Evolutionary conservation across 2,797 vertebrate species (phyloP).

Genomic region (Ciconia nigra): DNA sequence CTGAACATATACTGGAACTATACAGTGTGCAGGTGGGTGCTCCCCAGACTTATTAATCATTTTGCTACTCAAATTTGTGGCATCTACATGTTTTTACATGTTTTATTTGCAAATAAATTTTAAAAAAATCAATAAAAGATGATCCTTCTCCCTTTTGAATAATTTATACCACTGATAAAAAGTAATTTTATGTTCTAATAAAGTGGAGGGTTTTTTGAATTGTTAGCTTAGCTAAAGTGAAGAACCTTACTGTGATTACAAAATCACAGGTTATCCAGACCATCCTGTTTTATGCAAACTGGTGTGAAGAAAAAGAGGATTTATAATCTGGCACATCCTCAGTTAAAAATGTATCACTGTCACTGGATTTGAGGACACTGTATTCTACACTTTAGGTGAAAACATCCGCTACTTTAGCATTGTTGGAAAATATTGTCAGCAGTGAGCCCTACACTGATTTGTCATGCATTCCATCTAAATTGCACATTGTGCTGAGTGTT

Average conservation of each 20-base stretch:
- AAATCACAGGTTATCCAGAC: not conserved
- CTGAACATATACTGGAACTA: not conserved
- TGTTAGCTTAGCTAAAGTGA: not conserved
- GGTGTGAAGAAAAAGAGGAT: not conserved
- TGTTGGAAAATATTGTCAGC: slow-evolving; percentile 46
- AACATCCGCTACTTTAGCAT: slow-evolving; percentile 57
- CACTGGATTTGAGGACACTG: slow-evolving; percentile 7
- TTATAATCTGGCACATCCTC: slow-evolving; percentile 22
- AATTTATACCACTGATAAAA: not conserved
- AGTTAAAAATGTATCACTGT: slow-evolving; percentile 1
- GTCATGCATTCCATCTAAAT: slow-evolving; percentile 38
- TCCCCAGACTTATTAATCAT: not conserved
- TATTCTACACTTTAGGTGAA: slow-evolving; percentile 45
- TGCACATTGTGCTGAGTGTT: slow-evolving; percentile 38
- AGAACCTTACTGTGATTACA: not conserved
- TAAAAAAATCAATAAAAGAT: not conserved
- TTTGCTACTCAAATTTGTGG: not conserved
- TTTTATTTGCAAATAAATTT: not conserved
- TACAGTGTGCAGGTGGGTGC: not conserved
- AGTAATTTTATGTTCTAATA: not conserved
- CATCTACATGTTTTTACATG: not conserved
- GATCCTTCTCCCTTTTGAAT: not conserved
- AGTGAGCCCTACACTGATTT: not conserved
- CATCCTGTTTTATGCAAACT: not conserved
- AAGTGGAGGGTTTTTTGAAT: fast-evolving